Evolutionary conservation across 64 coral and sea anemone species (phyloP).

Genomic region (Pocillopora damicornis): DNA sequence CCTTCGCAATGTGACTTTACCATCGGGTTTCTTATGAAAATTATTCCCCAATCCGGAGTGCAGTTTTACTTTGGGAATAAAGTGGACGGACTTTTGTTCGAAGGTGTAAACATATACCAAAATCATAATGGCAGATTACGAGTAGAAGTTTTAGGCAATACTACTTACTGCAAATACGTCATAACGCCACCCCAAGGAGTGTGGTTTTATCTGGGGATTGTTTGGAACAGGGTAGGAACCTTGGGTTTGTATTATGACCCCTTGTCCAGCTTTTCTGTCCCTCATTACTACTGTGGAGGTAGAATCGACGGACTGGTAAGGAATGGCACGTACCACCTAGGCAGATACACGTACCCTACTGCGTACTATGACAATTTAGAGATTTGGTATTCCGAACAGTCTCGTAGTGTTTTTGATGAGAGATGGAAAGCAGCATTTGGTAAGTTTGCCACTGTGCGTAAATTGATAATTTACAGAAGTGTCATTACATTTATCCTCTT

Average conservation of each 20-base stretch:
- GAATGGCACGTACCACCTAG: background rate
- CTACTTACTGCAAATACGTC: background rate
- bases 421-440: background rate
- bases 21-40: slow-evolving; percentile 16
- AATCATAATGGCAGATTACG: background rate
- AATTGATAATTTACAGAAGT: background rate
- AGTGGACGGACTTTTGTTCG: background rate
- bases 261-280: background rate
- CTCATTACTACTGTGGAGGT: background rate
- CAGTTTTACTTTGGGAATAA: slow-evolving; percentile 11
- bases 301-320: background rate
- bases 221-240: slow-evolving; percentile 15
- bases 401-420: background rate
- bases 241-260: background rate
- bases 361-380: slow-evolving; percentile 24
- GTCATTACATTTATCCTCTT: background rate
- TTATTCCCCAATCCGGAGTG: background rate
- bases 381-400: slow-evolving; percentile 19
- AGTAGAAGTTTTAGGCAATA: background rate
- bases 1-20: slow-evolving; percentile 20
- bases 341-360: slow-evolving; percentile 1
- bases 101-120: slow-evolving; percentile 10
- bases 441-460: background rate
- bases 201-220: slow-evolving; percentile 13
- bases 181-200: background rate